These are phyloP conservation scores for Emmelina monodactyla DNA, from an alignment of 2,888 invertebrate species.

Conservation along the genomic window DNA sequence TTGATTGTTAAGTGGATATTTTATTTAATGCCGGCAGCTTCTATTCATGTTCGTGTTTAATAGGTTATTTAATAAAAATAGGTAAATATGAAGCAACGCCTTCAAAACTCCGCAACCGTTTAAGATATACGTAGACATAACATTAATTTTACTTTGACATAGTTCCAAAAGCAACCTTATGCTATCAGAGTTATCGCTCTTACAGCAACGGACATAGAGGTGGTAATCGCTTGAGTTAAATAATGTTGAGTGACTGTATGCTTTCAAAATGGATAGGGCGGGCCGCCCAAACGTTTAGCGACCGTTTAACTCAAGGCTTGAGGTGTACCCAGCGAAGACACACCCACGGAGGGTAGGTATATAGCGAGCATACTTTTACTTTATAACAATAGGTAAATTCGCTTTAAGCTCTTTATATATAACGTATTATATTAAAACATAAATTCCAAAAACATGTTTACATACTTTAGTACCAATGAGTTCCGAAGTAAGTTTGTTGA, in stretches of 20 bases:
- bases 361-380: slow-evolving; percentile 5
- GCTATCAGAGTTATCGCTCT: slow-evolving; percentile 16
- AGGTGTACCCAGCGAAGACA: slow-evolving; percentile 40
- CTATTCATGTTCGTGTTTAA: too few species aligned
- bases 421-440: not conserved
- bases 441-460: not conserved
- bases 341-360: slow-evolving; percentile 38
- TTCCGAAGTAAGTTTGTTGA: too few species aligned
- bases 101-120: slow-evolving; percentile 27
- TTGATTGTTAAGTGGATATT: too few species aligned
- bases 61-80: not conserved
- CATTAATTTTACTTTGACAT: slow-evolving; percentile 27
- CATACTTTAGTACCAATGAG: not conserved
- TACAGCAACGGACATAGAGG: slow-evolving; percentile 22
- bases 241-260: slow-evolving; percentile 24
- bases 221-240: slow-evolving; percentile 17
- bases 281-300: slow-evolving; percentile 66
- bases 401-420: not conserved
- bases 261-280: slow-evolving; percentile 48
- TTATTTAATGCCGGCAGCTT: too few species aligned
- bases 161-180: too few species aligned
- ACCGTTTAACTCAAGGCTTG: slow-evolving; percentile 56
- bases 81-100: not conserved
- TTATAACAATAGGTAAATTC: not conserved
- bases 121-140: slow-evolving; percentile 47